These are phyloP conservation scores for Nixonia krombeini DNA, from an alignment of 1,140 invertebrate species.

Conservation along the genomic window DNA sequence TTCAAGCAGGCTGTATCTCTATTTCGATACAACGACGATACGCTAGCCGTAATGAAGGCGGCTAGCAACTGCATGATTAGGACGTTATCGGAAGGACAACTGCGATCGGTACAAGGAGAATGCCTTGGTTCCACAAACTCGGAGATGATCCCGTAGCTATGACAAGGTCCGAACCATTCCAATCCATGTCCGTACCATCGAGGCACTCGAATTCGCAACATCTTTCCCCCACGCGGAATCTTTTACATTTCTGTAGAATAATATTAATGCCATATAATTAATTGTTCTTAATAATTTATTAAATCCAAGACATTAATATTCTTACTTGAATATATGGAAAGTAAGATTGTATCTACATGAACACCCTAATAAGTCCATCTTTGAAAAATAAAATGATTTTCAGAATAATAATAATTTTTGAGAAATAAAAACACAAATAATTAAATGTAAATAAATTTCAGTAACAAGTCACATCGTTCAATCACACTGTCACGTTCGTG, in stretches of 20 bases:
- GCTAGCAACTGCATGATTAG: constrained; percentile 28
- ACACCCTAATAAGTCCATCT: too few species aligned
- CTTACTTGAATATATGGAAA: constrained; percentile 5
- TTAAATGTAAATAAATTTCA: too few species aligned
- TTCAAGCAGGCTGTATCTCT: neutral
- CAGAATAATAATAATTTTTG: too few species aligned
- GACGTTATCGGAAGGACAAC: constrained; percentile 38
- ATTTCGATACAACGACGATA: neutral
- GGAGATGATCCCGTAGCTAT: constrained; percentile 47
- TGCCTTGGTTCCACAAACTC: constrained; percentile 35
- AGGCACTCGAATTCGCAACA: constrained; percentile 85
- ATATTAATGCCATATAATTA: constrained; percentile 29
- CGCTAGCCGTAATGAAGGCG: constrained; percentile 23
- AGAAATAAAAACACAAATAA: too few species aligned
- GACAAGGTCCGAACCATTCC: constrained; percentile 55
- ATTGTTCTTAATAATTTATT: constrained; percentile 6
- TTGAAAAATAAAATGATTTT: too few species aligned
- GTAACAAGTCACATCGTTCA: too few species aligned
- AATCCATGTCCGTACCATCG: constrained; percentile 67
- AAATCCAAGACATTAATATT: too few species aligned
- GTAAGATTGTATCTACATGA: neutral
- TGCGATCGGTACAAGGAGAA: constrained; percentile 37
- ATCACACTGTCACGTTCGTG: too few species aligned
- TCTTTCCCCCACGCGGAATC: constrained; percentile 80
- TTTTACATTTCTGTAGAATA: constrained; percentile 78